Percentiles rank a stretch among this genome's conserved stretches.
Evolutionary conservation across 2,888 invertebrate species (phyloP).

Genomic region (Thereva unica): DNA sequence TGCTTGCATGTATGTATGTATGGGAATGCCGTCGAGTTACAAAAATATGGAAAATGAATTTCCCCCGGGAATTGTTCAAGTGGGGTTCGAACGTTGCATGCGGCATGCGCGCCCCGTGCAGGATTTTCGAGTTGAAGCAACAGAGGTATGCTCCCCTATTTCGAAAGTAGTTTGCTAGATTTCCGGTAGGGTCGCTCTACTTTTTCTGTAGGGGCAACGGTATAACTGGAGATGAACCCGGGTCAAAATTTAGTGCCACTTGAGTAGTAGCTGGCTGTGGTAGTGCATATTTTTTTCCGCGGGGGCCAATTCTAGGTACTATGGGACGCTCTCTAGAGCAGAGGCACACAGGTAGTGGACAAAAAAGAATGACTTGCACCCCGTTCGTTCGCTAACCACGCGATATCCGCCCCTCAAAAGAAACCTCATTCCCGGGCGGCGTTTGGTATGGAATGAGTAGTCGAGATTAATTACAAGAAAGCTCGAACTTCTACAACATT

Average conservation of each 20-base stretch:
- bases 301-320: no score
- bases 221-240: no score
- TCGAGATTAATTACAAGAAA: slow-evolving; percentile 30
- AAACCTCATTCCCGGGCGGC: slow-evolving; percentile 7
- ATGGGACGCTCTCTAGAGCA: neutral
- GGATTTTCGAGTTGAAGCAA: neutral
- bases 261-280: no score
- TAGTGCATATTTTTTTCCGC: no score
- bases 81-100: neutral
- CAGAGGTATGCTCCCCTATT: no score
- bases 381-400: slow-evolving; percentile 18
- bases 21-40: neutral
- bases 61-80: slow-evolving; percentile 21
- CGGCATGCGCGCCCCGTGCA: neutral
- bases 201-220: no score
- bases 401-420: slow-evolving; percentile 8
- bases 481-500: slow-evolving; percentile 8
- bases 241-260: no score
- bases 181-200: no score
- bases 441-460: slow-evolving; percentile 18
- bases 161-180: no score
- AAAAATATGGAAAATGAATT: slow-evolving; percentile 13
- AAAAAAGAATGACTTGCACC: neutral
- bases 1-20: neutral
- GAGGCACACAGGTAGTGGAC: neutral